phyloP scores from a whole-genome alignment of 2,888 invertebrate species.

The Torymus tubicola region DNA sequence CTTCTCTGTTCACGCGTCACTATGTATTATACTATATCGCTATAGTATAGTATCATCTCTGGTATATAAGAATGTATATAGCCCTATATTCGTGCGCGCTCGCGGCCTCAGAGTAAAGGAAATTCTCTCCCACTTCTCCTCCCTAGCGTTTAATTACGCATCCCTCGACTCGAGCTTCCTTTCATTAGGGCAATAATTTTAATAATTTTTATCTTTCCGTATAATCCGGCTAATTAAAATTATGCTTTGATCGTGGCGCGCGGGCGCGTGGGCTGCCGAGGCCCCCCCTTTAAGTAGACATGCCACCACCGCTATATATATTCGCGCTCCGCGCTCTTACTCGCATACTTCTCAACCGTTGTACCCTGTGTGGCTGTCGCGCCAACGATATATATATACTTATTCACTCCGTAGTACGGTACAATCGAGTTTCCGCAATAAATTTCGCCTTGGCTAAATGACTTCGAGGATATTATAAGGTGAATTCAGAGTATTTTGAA shows the following conservation, averaged over 20 bases:
- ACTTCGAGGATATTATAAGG: too few species aligned
- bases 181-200: slow-evolving; percentile 77
- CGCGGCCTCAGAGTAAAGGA: slow-evolving; percentile 61
- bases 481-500: too few species aligned
- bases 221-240: slow-evolving; percentile 77
- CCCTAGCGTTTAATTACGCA: slow-evolving; percentile 75
- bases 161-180: slow-evolving; percentile 70
- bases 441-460: not conserved
- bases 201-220: slow-evolving; percentile 76
- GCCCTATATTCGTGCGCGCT: not conserved
- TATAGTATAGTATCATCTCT: slow-evolving; percentile 32
- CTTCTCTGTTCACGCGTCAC: not conserved
- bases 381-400: too few species aligned
- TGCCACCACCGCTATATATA: slow-evolving; percentile 11
- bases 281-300: slow-evolving; percentile 42
- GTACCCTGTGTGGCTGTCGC: too few species aligned
- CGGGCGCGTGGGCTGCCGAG: not conserved
- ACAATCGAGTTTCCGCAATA: not conserved
- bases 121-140: slow-evolving; percentile 47
- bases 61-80: not conserved
- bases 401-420: not conserved
- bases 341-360: too few species aligned
- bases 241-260: slow-evolving; percentile 73
- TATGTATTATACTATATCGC: not conserved
- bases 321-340: slow-evolving; percentile 7